These are phyloP conservation scores for Ichneumoninae sp. DNA, from an alignment of 2,888 invertebrate genomes.

Conservation along the genomic window DNA sequence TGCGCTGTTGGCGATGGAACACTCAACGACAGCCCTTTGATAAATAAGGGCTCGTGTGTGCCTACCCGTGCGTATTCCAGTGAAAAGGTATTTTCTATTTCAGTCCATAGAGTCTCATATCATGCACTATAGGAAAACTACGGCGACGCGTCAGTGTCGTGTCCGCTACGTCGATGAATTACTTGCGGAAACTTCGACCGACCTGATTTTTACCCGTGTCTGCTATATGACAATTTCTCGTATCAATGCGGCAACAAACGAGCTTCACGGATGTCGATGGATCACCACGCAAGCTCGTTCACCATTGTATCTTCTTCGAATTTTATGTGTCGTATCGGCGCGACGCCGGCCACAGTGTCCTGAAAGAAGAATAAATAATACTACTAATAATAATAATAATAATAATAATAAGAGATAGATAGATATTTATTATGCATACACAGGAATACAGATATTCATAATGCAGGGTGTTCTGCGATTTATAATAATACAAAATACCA, in stretches of 20 bases:
- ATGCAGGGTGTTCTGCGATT: too few species aligned
- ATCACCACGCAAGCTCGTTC: not conserved
- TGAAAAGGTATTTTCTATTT: constrained; percentile 38
- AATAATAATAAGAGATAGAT: not conserved
- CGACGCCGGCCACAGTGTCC: not conserved
- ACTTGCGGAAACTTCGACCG: not conserved
- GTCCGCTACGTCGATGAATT: not conserved
- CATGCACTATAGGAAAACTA: not conserved
- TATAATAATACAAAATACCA: too few species aligned
- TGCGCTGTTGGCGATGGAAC: constrained; percentile 35
- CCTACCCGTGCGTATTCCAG: not conserved
- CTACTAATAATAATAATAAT: too few species aligned
- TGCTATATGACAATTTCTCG: not conserved
- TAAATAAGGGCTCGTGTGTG: constrained; percentile 29
- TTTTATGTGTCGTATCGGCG: not conserved
- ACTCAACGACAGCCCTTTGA: constrained; percentile 15
- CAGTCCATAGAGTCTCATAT: not conserved
- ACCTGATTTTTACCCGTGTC: not conserved
- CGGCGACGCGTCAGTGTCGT: not conserved
- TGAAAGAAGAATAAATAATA: not conserved
- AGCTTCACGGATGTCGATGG: not conserved
- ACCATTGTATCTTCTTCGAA: not conserved
- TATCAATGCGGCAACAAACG: constrained; percentile 1
- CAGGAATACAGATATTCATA: too few species aligned
- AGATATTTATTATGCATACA: too few species aligned